Evolutionary conservation across 2,797 vertebrate species (phyloP).

Genomic region (Paratrypauchen microcephalus): DNA sequence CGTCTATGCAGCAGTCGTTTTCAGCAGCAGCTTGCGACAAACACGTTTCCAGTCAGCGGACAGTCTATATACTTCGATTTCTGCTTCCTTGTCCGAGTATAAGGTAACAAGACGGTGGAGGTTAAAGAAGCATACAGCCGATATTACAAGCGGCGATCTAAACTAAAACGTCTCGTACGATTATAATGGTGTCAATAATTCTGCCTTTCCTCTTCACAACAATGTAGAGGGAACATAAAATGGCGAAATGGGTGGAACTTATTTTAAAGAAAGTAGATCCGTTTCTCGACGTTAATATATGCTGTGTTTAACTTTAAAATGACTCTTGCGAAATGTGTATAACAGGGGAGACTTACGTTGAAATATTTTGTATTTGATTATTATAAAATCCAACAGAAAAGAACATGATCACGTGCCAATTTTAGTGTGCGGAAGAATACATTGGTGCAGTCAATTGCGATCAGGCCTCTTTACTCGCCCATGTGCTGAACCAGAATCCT

Average conservation of each 20-base stretch:
- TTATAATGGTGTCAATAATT: fast-evolving
- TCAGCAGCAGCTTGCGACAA: slow-evolving; percentile 12
- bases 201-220: slow-evolving; percentile 40
- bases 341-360: neutral
- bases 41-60: slow-evolving; percentile 45
- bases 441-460: slow-evolving; percentile 48
- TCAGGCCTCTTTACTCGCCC: neutral
- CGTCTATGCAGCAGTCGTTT: slow-evolving; percentile 12
- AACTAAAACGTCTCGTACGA: neutral
- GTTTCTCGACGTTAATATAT: neutral
- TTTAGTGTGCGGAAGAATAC: slow-evolving; percentile 56
- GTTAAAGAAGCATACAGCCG: neutral
- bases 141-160: neutral
- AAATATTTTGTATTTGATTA: neutral
- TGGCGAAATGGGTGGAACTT: slow-evolving; percentile 78
- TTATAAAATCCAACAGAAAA: neutral
- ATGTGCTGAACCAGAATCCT: neutral
- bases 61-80: too few relatives aligned
- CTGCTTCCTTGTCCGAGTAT: too few relatives aligned
- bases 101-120: too few relatives aligned
- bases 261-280: slow-evolving; percentile 71
- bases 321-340: neutral
- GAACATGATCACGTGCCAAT: neutral
- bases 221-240: slow-evolving; percentile 71
- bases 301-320: neutral